These are phyloP conservation scores for Eristalis intricaria DNA, from an alignment of 2,888 invertebrate genomes.

Conservation along the genomic window DNA sequence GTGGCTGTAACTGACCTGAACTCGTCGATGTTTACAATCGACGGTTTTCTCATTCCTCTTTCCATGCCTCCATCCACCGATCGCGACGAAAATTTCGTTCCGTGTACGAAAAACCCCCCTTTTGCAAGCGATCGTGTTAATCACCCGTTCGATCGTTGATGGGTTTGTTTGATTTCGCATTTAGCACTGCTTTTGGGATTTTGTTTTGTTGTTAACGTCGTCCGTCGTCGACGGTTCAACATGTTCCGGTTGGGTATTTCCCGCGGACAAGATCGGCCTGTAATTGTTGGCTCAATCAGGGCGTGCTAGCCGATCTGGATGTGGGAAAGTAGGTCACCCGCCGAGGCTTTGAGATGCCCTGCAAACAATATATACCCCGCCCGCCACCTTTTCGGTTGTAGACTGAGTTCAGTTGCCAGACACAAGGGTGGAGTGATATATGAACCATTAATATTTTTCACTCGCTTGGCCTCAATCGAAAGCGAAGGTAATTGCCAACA, in stretches of 20 bases:
- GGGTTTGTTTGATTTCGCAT: slow-evolving; percentile 63
- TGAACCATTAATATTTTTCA: slow-evolving; percentile 58
- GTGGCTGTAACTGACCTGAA: too few species aligned
- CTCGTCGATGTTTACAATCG: too few species aligned
- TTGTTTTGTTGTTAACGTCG: slow-evolving; percentile 2
- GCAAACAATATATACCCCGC: slow-evolving; percentile 1
- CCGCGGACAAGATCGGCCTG: neutral
- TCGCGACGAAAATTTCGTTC: slow-evolving; percentile 21
- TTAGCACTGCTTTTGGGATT: slow-evolving; percentile 24
- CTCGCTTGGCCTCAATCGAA: slow-evolving; percentile 57
- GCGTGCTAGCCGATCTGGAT: slow-evolving; percentile 8
- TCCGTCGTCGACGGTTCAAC: neutral
- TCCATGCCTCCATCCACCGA: too few species aligned
- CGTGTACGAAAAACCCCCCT: slow-evolving; percentile 34
- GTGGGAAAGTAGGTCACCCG: slow-evolving; percentile 35
- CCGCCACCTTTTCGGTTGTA: slow-evolving; percentile 40
- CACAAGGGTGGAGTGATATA: slow-evolving; percentile 10
- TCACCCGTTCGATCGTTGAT: slow-evolving; percentile 52
- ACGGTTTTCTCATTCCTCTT: too few species aligned
- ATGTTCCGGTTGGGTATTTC: slow-evolving; percentile 12
- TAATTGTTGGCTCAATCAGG: slow-evolving; percentile 43
- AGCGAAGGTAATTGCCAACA: slow-evolving; percentile 61
- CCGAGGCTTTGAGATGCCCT: slow-evolving; percentile 11
- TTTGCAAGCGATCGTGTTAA: slow-evolving; percentile 23
- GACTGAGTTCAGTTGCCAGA: slow-evolving; percentile 18